Percentiles rank a stretch among this genome's conserved stretches.
Evolutionary conservation across 37 sponge, comb jelly and placozoan genomes (phyloP).

Genomic region (Beroe forskalii): DNA sequence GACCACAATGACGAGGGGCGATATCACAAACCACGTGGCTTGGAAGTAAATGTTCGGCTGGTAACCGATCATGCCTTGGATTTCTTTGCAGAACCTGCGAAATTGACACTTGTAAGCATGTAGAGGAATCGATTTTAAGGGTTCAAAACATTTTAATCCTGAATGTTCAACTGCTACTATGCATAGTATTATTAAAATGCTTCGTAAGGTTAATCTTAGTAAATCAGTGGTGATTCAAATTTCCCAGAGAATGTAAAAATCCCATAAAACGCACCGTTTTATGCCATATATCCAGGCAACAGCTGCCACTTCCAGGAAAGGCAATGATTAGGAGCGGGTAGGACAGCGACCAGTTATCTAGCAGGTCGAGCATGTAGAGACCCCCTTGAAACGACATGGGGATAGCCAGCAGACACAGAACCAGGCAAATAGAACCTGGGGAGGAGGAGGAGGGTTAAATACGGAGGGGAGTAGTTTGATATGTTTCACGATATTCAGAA

Average conservation of each 20-base stretch:
- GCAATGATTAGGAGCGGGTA: conserved; percentile 84
- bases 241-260: not conserved
- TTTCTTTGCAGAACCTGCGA: conserved; percentile 14
- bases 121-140: too few relatives aligned
- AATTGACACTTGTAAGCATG: not conserved
- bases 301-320: conserved; percentile 83
- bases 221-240: not conserved
- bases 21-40: conserved; percentile 9
- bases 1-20: not conserved
- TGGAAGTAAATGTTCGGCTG: conserved; percentile 45
- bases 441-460: not conserved
- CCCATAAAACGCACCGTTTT: conserved; percentile 71
- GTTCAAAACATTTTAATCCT: too few relatives aligned
- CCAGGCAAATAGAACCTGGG: conserved; percentile 75
- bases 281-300: conserved; percentile 90
- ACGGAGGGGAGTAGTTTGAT: too few relatives aligned
- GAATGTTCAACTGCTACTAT: too few relatives aligned
- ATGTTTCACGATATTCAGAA: too few relatives aligned
- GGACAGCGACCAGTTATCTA: conserved; percentile 84
- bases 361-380: conserved; percentile 83
- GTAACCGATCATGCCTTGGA: conserved; percentile 60
- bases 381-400: conserved; percentile 85
- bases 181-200: too few relatives aligned
- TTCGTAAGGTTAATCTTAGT: too few relatives aligned
- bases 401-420: conserved; percentile 75